Base-by-base conservation (phyloP, 1,140 invertebrate genomes). In the Stratiolaelaps scimitus region DNA sequence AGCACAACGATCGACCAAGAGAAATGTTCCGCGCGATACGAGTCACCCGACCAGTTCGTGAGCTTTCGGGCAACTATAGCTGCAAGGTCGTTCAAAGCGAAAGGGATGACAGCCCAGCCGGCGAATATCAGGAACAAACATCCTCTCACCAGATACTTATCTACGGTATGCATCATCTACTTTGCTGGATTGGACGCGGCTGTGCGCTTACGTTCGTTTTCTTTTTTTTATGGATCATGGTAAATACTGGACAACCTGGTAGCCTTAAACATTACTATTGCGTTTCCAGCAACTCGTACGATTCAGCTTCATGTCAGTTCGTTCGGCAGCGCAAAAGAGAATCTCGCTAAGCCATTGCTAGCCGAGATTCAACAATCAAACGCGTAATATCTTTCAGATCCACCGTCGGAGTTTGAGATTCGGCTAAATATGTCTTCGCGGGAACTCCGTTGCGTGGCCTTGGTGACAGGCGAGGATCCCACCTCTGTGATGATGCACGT, bases 1-100 rank as follows among this genome's bases (percentile, higher is more conserved):
- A 60, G 26, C 53, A 20, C 23, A 60, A 60, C 34, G 23, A 60
- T 23, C 26, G 26, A 17, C 53, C 53, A 15, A 26, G 15, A 17
- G 53, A 60, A 23, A 60, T 60, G 53, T 60, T 60, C 23, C 26
- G 53, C 13, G 53, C 53, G 53, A 60, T 60, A 29, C 26, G 53
- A 23, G 34, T 60, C 15, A 60, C 53, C 53, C 53, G 34, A 17
- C 53, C 53, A 26, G 53, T 60, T 34, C 26, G 34, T 15, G 53
- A 60, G 23, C 53, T 60, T 60, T 60, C 53, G 34, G 53, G 53
- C 2, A 60, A 60, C 23, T 60, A 19, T 34, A 60, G 15, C 23
- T 60, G 53, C 10, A 34, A 60, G 15, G 53, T 60, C 17, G 34
- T 60, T 10, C 17, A 60, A 40, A 40, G 10, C 10, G 10, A 40